A percentile compares a stretch with the other conserved stretches of the same genome.
phyloP scores from a whole-genome alignment of 2,888 invertebrate genomes.

The Teinopalpus imperialis region DNA sequence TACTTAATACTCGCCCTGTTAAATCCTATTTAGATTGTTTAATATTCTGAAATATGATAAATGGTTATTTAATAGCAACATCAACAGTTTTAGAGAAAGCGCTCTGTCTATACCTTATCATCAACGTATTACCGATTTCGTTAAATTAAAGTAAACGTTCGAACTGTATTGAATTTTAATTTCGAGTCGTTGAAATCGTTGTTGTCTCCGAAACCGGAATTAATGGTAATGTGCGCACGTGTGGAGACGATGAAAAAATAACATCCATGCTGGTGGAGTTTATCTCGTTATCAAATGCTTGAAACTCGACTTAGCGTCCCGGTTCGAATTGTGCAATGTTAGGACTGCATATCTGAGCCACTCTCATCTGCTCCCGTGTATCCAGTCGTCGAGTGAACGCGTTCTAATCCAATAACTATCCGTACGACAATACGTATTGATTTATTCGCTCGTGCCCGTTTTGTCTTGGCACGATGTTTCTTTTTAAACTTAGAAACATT shows the following conservation, averaged over 20 bases:
- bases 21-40: constrained; percentile 35
- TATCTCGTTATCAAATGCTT: constrained; percentile 49
- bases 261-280: constrained; percentile 27
- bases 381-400: constrained; percentile 39
- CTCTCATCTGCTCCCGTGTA: constrained; percentile 43
- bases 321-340: constrained; percentile 55
- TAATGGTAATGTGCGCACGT: background rate
- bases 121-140: background rate
- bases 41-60: constrained; percentile 36
- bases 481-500: constrained; percentile 15
- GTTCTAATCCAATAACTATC: constrained; percentile 47
- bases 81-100: constrained; percentile 31
- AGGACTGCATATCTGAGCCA: constrained; percentile 51
- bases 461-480: constrained; percentile 19
- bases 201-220: constrained; percentile 12
- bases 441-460: constrained; percentile 34
- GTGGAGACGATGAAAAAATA: constrained; percentile 27
- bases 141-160: background rate
- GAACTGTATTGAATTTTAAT: constrained; percentile 13
- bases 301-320: constrained; percentile 43
- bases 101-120: constrained; percentile 1
- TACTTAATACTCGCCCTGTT: constrained; percentile 38
- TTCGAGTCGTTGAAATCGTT: constrained; percentile 5
- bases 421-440: constrained; percentile 54
- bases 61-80: constrained; percentile 40